Evolutionary conservation across 2,888 invertebrate genomes (phyloP).

Genomic region (Diogma glabrata): DNA sequence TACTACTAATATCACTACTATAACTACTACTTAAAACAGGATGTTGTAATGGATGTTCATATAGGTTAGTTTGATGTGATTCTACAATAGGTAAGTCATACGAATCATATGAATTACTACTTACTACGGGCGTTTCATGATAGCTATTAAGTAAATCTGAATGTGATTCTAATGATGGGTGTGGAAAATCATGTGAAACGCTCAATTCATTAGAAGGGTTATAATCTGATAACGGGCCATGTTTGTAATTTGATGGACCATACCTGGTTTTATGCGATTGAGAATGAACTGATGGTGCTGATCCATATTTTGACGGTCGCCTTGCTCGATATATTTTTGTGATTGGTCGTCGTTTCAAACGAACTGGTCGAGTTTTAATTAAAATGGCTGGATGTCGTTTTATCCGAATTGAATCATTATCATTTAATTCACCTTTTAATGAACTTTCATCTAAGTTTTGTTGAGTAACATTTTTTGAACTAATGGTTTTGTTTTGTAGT

Average conservation of each 20-base stretch:
- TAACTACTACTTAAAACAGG: constrained; percentile 1
- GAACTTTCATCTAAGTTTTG: no score
- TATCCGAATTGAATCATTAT: constrained; percentile 22
- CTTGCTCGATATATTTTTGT: constrained; percentile 23
- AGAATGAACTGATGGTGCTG: constrained; percentile 8
- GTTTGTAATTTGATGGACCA: constrained; percentile 24
- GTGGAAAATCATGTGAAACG: neutral
- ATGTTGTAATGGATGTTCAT: constrained; percentile 1
- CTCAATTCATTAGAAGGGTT: neutral
- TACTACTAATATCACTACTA: constrained; percentile 1
- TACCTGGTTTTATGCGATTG: constrained; percentile 19
- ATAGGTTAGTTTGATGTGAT: constrained; percentile 1
- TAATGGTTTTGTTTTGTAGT: no score
- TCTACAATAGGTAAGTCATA: neutral
- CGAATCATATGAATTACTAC: neutral
- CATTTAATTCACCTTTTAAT: neutral
- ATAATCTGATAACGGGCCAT: constrained; percentile 9
- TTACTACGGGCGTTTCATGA: constrained; percentile 4
- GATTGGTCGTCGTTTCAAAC: constrained; percentile 24
- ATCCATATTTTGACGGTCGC: constrained; percentile 10
- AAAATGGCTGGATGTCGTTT: constrained; percentile 29
- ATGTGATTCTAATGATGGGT: neutral
- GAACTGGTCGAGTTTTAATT: constrained; percentile 23
- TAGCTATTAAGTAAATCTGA: neutral
- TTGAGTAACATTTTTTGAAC: no score